Evolutionary conservation across 2,113 vertebrate genomes (phyloP).

Genomic region (Acinonyx jubatus): DNA sequence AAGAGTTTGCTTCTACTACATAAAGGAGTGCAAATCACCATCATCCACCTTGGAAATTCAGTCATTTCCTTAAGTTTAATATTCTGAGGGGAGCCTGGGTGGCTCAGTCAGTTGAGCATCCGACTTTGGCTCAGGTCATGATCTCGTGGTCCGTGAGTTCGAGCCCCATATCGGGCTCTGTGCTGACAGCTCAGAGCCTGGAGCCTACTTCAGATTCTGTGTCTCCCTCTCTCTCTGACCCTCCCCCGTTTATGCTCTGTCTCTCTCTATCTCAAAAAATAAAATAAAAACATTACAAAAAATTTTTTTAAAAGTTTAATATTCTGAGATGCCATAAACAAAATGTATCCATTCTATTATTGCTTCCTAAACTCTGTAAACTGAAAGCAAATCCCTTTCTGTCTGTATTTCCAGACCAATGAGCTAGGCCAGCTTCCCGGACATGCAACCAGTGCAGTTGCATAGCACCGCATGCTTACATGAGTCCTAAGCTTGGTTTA

Average conservation of each 20-base stretch:
- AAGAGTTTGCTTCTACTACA: background rate
- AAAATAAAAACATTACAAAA: too few species aligned
- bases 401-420: background rate
- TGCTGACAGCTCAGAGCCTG: too few species aligned
- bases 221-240: too few species aligned
- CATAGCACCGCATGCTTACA: fast-evolving
- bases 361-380: background rate
- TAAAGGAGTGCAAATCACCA: background rate
- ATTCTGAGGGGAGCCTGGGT: background rate
- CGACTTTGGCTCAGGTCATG: too few species aligned
- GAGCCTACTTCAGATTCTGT: too few species aligned
- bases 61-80: background rate
- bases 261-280: too few species aligned
- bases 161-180: too few species aligned
- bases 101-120: too few species aligned
- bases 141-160: too few species aligned
- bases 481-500: background rate
- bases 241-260: too few species aligned
- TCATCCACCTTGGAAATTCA: background rate
- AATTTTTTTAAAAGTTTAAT: background rate
- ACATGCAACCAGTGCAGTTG: fast-evolving
- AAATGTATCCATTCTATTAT: background rate
- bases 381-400: background rate
- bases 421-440: background rate
- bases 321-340: background rate